These are phyloP conservation scores for Gymnogyps californianus DNA, from an alignment of 2,113 vertebrate genomes.

Conservation along the genomic window DNA sequence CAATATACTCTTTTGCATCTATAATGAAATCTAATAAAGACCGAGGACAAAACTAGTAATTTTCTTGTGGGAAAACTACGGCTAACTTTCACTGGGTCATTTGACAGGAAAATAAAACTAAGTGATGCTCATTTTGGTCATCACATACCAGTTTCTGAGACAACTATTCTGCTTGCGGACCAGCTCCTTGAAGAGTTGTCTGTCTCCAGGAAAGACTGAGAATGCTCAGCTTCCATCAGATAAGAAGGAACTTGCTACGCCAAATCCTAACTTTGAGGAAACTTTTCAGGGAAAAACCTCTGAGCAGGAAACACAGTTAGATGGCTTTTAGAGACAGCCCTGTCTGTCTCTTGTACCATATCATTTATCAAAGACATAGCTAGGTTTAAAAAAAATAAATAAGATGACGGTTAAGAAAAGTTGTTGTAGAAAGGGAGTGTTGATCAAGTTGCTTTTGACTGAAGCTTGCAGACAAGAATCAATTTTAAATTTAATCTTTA, in stretches of 20 bases:
- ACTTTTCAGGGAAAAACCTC: background rate
- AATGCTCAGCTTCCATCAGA: background rate
- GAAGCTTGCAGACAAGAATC: background rate
- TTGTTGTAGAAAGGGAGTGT: background rate
- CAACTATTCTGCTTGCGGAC: background rate
- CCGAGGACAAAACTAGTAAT: background rate
- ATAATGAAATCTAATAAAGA: background rate
- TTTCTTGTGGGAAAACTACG: background rate
- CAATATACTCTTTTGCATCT: background rate
- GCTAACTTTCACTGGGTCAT: background rate
- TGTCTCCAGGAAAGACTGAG: background rate
- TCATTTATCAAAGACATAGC: background rate
- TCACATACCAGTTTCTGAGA: background rate
- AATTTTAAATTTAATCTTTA: background rate
- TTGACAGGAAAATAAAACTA: constrained; percentile 23
- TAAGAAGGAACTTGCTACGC: background rate
- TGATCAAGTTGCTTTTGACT: background rate
- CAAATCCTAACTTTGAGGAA: background rate
- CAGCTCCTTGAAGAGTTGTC: background rate
- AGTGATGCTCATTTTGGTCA: background rate
- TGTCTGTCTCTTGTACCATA: background rate
- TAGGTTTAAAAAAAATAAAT: background rate
- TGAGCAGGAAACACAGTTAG: background rate
- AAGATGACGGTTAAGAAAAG: background rate
- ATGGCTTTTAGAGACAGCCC: background rate